A percentile compares a stretch with the other conserved stretches of the same genome.
These are phyloP conservation scores for Drosophila asahinai DNA, from an alignment of 1,140 invertebrate species.

Conservation along the genomic window DNA sequence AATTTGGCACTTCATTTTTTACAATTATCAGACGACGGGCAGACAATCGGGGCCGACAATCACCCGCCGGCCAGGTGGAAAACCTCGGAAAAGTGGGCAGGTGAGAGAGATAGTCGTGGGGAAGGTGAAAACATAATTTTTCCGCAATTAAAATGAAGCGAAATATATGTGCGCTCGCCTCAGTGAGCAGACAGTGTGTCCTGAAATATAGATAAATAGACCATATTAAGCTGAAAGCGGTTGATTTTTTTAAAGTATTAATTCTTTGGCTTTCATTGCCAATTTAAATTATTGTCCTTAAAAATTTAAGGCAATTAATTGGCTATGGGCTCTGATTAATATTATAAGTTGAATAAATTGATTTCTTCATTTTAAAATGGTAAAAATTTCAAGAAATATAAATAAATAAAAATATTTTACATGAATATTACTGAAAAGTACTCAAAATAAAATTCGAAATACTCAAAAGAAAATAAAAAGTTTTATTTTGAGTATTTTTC, in stretches of 20 bases:
- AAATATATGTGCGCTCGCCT: conserved; percentile 38
- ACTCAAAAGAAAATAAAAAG: too few species aligned
- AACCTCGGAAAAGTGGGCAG: neutral
- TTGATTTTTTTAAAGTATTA: neutral
- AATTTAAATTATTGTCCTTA: neutral
- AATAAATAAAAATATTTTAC: too few species aligned
- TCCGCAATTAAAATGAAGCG: conserved; percentile 71
- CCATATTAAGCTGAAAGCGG: neutral
- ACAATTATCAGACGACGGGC: conserved; percentile 56
- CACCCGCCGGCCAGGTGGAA: conserved; percentile 29
- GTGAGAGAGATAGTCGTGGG: neutral
- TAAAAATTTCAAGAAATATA: neutral
- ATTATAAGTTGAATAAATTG: neutral
- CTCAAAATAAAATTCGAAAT: too few species aligned
- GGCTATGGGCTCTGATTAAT: neutral
- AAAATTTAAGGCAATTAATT: neutral
- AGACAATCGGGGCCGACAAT: conserved; percentile 26
- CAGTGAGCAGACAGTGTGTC: conserved; percentile 22
- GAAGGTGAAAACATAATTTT: conserved; percentile 66
- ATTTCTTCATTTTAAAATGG: neutral
- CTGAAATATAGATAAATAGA: neutral
- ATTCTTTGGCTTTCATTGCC: neutral
- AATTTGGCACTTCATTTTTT: conserved; percentile 73
- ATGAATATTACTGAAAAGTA: too few species aligned
- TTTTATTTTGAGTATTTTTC: neutral